A percentile compares a stretch with the other conserved stretches of the same genome.
phyloP scores from a whole-genome alignment of 1,140 invertebrate species.

The Lasaia peninsularis region DNA sequence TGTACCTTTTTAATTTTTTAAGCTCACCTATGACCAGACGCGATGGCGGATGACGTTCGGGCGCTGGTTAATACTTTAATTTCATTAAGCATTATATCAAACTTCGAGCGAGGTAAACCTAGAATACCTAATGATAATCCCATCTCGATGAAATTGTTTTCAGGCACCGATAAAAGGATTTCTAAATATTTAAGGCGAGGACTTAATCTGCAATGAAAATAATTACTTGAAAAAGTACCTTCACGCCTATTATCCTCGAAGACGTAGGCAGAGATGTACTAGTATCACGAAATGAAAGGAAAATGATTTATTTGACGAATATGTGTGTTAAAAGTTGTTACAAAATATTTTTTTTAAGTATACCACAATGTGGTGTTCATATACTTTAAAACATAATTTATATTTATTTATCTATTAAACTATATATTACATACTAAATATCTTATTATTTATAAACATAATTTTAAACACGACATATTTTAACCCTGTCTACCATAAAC shows the following conservation, averaged over 20 bases:
- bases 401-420: no score
- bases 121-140: conserved; percentile 35
- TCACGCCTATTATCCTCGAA: neutral
- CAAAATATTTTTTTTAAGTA: no score
- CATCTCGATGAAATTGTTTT: conserved; percentile 23
- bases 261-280: neutral
- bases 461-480: no score
- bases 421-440: no score
- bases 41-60: neutral
- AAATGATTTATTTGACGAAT: no score
- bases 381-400: no score
- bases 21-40: no score
- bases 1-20: no score
- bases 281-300: no score
- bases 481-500: no score
- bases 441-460: no score
- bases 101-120: conserved; percentile 28
- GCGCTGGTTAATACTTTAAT: conserved; percentile 16
- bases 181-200: conserved; percentile 32
- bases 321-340: no score
- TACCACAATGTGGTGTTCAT: neutral
- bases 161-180: conserved; percentile 26
- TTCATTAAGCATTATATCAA: conserved; percentile 39
- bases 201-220: conserved; percentile 23
- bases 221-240: neutral